Evolutionary conservation across 2,888 invertebrate genomes (phyloP).

Genomic region (Leptinotarsa juncta): DNA sequence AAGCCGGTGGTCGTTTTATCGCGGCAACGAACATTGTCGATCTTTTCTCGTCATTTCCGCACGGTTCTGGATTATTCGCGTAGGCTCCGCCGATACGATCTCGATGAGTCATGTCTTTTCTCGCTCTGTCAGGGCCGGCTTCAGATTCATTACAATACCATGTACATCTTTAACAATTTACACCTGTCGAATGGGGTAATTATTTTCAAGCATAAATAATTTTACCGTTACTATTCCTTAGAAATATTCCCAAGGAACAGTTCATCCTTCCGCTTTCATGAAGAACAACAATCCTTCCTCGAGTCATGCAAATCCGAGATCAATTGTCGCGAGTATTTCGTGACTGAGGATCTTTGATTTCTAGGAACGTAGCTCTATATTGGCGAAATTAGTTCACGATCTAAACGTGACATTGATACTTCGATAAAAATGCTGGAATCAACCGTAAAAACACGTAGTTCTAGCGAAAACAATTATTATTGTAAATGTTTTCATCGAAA

Average conservation of each 20-base stretch:
- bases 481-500: constrained; percentile 1
- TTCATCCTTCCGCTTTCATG: neutral
- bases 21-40: too few relatives aligned
- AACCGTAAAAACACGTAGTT: constrained; percentile 11
- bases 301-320: constrained; percentile 14
- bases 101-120: too few relatives aligned
- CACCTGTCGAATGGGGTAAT: too few relatives aligned
- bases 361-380: constrained; percentile 13
- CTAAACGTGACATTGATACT: constrained; percentile 22
- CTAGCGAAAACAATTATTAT: constrained; percentile 16
- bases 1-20: too few relatives aligned
- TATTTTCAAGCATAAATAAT: too few relatives aligned
- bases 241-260: neutral
- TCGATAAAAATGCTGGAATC: constrained; percentile 19
- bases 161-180: too few relatives aligned
- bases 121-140: too few relatives aligned
- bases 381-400: constrained; percentile 8
- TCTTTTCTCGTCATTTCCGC: too few relatives aligned
- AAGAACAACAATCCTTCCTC: constrained; percentile 1
- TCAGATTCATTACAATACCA: too few relatives aligned
- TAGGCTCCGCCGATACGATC: too few relatives aligned
- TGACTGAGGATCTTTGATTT: constrained; percentile 28
- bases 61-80: too few relatives aligned
- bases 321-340: constrained; percentile 12
- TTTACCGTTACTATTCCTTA: too few relatives aligned